phyloP scores from a whole-genome alignment of 2,888 invertebrate genomes.

The Lasioglossum marginatum region DNA sequence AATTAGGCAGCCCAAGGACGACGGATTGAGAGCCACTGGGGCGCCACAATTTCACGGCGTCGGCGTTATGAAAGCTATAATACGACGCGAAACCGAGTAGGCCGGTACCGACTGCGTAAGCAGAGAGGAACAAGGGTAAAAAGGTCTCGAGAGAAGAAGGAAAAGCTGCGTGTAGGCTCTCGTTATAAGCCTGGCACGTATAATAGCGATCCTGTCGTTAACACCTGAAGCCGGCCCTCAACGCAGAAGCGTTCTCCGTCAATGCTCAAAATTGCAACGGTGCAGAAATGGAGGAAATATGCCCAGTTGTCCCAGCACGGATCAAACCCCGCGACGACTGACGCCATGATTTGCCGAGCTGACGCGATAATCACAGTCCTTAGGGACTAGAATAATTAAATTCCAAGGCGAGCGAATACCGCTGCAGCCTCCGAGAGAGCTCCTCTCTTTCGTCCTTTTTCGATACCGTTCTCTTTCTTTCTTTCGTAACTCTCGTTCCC shows the following conservation, averaged over 20 bases:
- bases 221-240: conserved; percentile 78
- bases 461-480: conserved; percentile 13
- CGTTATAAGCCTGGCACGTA: conserved; percentile 76
- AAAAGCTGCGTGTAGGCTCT: conserved; percentile 70
- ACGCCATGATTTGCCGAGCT: conserved; percentile 81
- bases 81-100: conserved; percentile 70
- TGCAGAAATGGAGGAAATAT: conserved; percentile 48
- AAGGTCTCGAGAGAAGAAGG: conserved; percentile 25
- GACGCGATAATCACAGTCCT: conserved; percentile 82
- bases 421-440: conserved; percentile 18
- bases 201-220: conserved; percentile 81
- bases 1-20: background rate
- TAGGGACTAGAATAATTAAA: conserved; percentile 81
- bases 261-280: conserved; percentile 47
- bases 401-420: conserved; percentile 67
- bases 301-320: conserved; percentile 66
- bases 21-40: conserved; percentile 67
- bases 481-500: background rate
- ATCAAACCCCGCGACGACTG: conserved; percentile 78
- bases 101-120: conserved; percentile 67
- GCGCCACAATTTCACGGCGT: conserved; percentile 73
- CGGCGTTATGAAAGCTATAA: conserved; percentile 79
- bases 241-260: conserved; percentile 26
- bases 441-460: conserved; percentile 21
- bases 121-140: conserved; percentile 58